Evolutionary conservation across 2,113 vertebrate genomes (phyloP), one percentile per base, ranked within the genome.

Genomic region (Marcusenius ussheri): DNA sequence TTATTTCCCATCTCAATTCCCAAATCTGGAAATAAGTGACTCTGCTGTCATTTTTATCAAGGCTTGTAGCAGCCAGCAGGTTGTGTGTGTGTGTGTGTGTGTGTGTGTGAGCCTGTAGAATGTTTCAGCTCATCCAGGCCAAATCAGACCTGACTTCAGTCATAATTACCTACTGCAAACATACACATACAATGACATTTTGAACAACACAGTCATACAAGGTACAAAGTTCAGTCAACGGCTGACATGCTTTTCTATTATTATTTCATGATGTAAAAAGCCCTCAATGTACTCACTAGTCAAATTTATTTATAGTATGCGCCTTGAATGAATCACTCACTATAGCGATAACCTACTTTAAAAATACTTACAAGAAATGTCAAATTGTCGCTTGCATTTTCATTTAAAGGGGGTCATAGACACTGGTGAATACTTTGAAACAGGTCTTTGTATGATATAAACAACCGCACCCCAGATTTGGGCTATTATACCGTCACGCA

Each of bases 401-500:
- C 83, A 24, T 77, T 42, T 77, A 42, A 39, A 51, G 21, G 50
- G 58, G 87, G 19, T 11, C n/a, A 83, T 35, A 80, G 83, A 87
- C n/a, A 47, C 45, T 45, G 17, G 46, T 45, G n/a, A 89, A 66
- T 51, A 46, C 45, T 21, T 84, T 85, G 89, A 89, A 88, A 91
- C 58, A 88, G 58, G 42, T 88, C 88, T 66, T 74, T 66, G 27
- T 46, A 27, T 77, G 47, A 47, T 66, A 45, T 47, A 21, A 13
- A 35, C 46, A 53, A 17, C 58, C 19, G 19, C 45, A 17, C 56
- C 56, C 62, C 80, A 80, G 13, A 17, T 31, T 62, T n/a, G 83
- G 19, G 47, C 90, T 24, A 92, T 90, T 88, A 89, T 90, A 49
- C 88, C 88, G 89, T 89, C 49, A 83, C 89, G 91, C 89, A 66